Evolutionary conservation across 1,140 invertebrate species (phyloP), one percentile per base, ranked within the genome.

Genomic region (Heliothis virescens): DNA sequence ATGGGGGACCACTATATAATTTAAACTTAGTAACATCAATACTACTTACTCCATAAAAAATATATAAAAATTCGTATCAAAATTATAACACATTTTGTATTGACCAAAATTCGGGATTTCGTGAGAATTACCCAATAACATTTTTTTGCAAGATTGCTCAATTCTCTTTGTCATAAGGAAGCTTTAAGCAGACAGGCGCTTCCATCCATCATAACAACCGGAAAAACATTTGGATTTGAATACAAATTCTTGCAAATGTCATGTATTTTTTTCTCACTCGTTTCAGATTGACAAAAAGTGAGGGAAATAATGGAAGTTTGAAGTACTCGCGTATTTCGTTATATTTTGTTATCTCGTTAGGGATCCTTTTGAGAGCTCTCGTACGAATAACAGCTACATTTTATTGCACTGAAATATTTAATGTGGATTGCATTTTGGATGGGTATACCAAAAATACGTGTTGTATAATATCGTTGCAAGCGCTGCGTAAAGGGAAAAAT

Each of bases 131-230:
- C n/a, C n/a, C n/a, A n/a, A n/a, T 18, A 11, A 18, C 21, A 26
- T 69, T 69, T 29, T 11, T 26, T 21, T 18, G n/a, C 11, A 26
- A 21, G 26, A 18, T 48, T 65, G 62, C 18, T 16, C 12, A 52
- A 69, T 69, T 52, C 52, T 52, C 21, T 69, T 69, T 18, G 47
- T 69, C 65, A 29, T 18, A 26, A 21, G 48, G 18, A 52, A 69
- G 18, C 48, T 21, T 26, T 9, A 52, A 69, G 65, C 10, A 69
- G 48, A 69, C 47, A 69, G 48, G 65, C 21, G 21, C 18, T 18
- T 47, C 21, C 48, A 69, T 69, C 65, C n/a, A 69, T 69, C 65
- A 69, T 69, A 69, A 53, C 65, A 69, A 69, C 26, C n/a, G 48
- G 18, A 53, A 50, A 50, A 7, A 67, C 41, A 67, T 67, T 50